These are phyloP conservation scores for Zaprionus africanus DNA, from an alignment of 1,140 invertebrate species.

Conservation along the genomic window DNA sequence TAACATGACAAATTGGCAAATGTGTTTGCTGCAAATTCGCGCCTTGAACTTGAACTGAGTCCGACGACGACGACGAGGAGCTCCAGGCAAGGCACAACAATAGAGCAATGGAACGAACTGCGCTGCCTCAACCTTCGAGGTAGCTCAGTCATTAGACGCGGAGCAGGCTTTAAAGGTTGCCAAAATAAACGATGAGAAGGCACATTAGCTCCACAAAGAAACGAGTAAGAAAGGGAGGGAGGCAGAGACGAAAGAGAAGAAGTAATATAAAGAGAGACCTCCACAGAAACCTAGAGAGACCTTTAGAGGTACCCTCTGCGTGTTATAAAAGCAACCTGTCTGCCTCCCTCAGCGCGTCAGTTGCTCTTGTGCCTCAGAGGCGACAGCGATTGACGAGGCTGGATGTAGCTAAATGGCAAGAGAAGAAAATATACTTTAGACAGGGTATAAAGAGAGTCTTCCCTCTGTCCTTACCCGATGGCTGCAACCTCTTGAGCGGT, in stretches of 20 bases:
- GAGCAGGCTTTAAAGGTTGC: conserved; percentile 1
- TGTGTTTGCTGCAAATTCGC: conserved; percentile 44
- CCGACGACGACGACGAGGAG: not conserved
- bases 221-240: not conserved
- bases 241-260: not conserved
- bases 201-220: not conserved
- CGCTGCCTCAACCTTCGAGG: conserved; percentile 5
- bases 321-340: conserved; percentile 31
- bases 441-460: not conserved
- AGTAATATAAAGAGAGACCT: not conserved
- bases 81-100: not conserved
- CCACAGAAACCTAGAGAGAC: not conserved
- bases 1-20: conserved; percentile 56
- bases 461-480: conserved; percentile 23
- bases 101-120: not conserved
- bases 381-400: conserved; percentile 40
- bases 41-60: conserved; percentile 71
- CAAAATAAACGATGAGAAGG: conserved; percentile 4
- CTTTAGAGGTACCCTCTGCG: not conserved
- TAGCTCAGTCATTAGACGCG: not conserved
- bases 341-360: not conserved
- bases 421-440: conserved; percentile 3
- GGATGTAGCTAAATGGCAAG: conserved; percentile 23
- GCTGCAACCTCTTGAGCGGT: not conserved
- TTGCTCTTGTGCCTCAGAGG: conserved; percentile 32